Conservation (phyloP, 1,140 invertebrate species). For the Leptestheria dahalacensis region DNA sequence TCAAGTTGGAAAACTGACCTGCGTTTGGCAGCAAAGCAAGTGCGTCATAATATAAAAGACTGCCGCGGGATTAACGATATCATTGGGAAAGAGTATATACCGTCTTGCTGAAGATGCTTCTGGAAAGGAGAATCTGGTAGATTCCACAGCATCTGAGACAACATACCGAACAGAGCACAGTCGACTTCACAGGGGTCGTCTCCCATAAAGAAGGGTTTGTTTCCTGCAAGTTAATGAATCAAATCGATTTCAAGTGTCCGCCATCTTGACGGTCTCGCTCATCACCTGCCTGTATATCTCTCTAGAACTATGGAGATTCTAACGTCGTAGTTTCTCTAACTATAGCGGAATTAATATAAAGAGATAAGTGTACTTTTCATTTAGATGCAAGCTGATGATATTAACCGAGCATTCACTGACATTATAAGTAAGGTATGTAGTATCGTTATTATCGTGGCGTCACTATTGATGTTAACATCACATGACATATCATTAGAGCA, state of each 20-base stretch:
- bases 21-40: conserved; percentile 1
- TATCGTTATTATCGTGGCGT: no score
- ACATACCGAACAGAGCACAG: conserved; percentile 31
- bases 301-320: no score
- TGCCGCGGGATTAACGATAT: background rate
- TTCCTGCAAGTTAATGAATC: conserved; percentile 21
- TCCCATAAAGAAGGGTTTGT: conserved; percentile 29
- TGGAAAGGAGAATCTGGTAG: conserved; percentile 26
- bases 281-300: no score
- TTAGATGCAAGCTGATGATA: no score
- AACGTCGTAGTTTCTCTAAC: no score
- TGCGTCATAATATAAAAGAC: background rate
- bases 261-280: no score
- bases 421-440: no score
- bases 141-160: conserved; percentile 28
- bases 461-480: no score
- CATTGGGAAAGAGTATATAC: conserved; percentile 3
- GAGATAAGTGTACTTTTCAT: no score
- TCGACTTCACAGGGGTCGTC: conserved; percentile 28
- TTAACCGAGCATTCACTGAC: no score
- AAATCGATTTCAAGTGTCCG: background rate
- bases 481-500: no score
- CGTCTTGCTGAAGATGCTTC: conserved; percentile 19
- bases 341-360: no score
- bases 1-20: conserved; percentile 25